A percentile compares a stretch with the other conserved stretches of the same genome.
phyloP scores from a whole-genome alignment of 2,113 vertebrate genomes.

The Cololabis saira region DNA sequence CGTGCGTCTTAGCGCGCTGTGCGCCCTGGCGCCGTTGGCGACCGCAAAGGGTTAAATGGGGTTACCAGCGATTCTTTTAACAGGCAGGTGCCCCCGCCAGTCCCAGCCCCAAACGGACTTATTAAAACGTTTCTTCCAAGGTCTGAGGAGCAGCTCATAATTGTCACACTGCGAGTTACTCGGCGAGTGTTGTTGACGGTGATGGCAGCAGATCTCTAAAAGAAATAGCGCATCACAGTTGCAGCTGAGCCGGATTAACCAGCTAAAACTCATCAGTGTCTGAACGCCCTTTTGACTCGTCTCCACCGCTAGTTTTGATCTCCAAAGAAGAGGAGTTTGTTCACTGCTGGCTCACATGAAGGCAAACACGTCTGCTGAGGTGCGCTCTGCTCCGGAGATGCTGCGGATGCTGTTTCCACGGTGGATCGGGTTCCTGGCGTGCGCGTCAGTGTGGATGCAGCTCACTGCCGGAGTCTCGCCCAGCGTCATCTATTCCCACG shows the following conservation, averaged over 20 bases:
- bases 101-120: conserved; percentile 81
- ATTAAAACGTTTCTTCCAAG: conserved; percentile 82
- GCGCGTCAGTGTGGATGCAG: conserved; percentile 78
- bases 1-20: conserved; percentile 43
- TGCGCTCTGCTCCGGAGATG: conserved; percentile 78
- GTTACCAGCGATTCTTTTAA: conserved; percentile 85
- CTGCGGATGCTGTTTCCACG: conserved; percentile 78
- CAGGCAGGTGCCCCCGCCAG: conserved; percentile 93
- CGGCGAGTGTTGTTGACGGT: conserved; percentile 82
- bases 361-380: conserved; percentile 1
- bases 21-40: conserved; percentile 31
- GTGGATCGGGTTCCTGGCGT: conserved; percentile 85
- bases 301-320: too few species aligned
- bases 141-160: conserved; percentile 86
- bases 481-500: conserved; percentile 86
- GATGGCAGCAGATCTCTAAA: conserved; percentile 57
- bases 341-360: neutral
- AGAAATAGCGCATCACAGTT: conserved; percentile 82
- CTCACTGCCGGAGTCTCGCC: conserved; percentile 75
- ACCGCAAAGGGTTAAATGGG: conserved; percentile 89
- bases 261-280: conserved; percentile 20
- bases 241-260: conserved; percentile 62
- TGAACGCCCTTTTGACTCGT: neutral
- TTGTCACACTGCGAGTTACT: conserved; percentile 84
- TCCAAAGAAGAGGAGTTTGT: neutral